A percentile compares a stretch with the other conserved stretches of the same genome.
phyloP scores from a whole-genome alignment of 1,140 invertebrate species.

The Lepidotrigona ventralis region DNA sequence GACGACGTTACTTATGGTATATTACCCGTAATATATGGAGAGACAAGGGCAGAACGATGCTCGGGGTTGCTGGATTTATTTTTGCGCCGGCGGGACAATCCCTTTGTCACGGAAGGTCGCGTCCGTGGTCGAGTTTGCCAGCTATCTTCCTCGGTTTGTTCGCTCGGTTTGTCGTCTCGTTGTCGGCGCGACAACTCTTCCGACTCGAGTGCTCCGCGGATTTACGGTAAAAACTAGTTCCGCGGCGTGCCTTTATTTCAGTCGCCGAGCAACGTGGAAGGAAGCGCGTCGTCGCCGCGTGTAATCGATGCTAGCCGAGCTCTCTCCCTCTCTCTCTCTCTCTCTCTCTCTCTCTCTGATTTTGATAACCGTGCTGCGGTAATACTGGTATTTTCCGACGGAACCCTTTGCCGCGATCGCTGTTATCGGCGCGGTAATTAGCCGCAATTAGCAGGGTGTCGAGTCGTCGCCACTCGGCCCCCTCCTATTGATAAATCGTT shows the following conservation, averaged over 20 bases:
- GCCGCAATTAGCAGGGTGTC: conserved; percentile 29
- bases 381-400: conserved; percentile 8
- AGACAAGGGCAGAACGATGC: not conserved
- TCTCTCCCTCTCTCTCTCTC: conserved; percentile 17
- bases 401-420: conserved; percentile 15
- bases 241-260: conserved; percentile 68
- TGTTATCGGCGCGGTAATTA: conserved; percentile 45
- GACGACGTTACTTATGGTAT: no score
- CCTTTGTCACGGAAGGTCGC: conserved; percentile 61
- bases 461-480: not conserved
- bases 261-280: conserved; percentile 62
- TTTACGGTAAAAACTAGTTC: conserved; percentile 78
- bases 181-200: conserved; percentile 51
- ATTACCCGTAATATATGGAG: not conserved
- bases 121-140: conserved; percentile 46
- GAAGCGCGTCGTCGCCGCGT: no score
- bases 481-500: not conserved
- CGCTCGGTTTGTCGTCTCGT: not conserved
- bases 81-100: conserved; percentile 39
- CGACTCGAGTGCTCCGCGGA: conserved; percentile 54
- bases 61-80: conserved; percentile 32
- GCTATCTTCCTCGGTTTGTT: not conserved
- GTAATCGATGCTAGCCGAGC: no score
- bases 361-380: conserved; percentile 35
- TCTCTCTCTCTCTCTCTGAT: conserved; percentile 25